Conservation (phyloP, 2,113 vertebrate species). For the Martes martes region DNA sequence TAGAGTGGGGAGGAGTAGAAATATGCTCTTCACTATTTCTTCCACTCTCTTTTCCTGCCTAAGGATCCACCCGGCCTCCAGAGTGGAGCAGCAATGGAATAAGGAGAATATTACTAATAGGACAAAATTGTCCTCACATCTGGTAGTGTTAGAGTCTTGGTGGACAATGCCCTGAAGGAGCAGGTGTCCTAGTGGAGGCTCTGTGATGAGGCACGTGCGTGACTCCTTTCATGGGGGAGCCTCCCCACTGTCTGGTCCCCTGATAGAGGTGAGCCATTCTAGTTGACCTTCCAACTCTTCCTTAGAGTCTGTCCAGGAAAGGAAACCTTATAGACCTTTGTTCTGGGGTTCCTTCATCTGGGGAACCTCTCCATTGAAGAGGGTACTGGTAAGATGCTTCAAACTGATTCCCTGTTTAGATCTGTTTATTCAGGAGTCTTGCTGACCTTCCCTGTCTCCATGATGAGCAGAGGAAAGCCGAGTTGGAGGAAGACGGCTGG, state of each 20-base stretch:
- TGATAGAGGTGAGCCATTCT: background rate
- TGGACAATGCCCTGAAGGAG: background rate
- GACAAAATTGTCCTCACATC: background rate
- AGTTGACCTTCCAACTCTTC: background rate
- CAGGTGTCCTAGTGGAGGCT: background rate
- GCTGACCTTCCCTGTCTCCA: background rate
- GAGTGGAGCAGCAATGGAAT: background rate
- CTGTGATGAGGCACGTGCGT: background rate
- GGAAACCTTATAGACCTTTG: background rate
- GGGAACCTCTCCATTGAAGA: background rate
- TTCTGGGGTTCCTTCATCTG: background rate
- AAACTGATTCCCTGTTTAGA: background rate
- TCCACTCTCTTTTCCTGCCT: background rate
- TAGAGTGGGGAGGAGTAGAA: fast-evolving
- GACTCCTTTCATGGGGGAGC: background rate
- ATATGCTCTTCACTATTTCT: background rate
- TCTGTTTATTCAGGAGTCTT: no score
- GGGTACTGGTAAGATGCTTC: background rate
- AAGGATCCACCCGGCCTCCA: fast-evolving
- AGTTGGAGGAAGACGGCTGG: background rate
- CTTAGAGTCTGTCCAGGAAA: background rate
- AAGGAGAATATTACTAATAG: background rate
- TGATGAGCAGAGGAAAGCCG: background rate
- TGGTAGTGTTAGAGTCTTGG: no score
- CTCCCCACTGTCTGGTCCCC: background rate